These are phyloP conservation scores for Myanophis thanlyinensis DNA, from an alignment of 2,113 vertebrate genomes.

Conservation along the genomic window DNA sequence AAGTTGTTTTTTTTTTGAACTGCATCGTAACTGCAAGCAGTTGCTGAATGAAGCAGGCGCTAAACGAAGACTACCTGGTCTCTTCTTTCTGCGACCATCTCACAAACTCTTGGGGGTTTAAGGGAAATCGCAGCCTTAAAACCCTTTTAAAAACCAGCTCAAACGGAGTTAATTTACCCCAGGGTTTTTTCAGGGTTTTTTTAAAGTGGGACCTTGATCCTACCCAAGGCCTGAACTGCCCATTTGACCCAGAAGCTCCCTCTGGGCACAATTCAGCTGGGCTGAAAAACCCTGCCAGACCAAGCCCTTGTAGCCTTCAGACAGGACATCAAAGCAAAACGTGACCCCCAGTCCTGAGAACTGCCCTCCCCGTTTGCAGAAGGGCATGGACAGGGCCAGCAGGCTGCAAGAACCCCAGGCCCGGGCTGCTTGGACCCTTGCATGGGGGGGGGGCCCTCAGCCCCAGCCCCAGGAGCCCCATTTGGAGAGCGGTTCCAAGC, in stretches of 20 bases:
- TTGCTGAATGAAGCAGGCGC: neutral
- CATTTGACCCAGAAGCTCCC: neutral
- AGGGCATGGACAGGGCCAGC: neutral
- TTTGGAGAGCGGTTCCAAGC: neutral
- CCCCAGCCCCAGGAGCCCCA: neutral
- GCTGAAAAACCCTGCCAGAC: neutral
- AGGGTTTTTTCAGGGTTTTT: too few species aligned
- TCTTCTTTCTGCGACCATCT: too few species aligned
- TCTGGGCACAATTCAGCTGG: neutral
- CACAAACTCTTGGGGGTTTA: neutral
- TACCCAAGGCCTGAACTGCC: rapidly evolving
- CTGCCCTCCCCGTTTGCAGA: neutral
- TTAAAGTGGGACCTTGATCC: neutral
- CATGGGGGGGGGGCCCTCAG: too few species aligned
- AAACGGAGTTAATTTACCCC: neutral
- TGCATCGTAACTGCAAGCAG: neutral
- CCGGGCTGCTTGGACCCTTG: neutral
- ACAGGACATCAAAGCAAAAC: neutral
- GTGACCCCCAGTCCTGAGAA: rapidly evolving
- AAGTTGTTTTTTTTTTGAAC: neutral
- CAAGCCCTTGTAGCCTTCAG: neutral
- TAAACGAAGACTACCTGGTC: neutral
- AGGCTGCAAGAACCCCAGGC: neutral
- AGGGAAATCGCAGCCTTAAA: neutral
- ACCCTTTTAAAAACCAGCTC: neutral